Evolutionary conservation across 2,797 vertebrate genomes (phyloP).

Genomic region (Numenius phaeopus): DNA sequence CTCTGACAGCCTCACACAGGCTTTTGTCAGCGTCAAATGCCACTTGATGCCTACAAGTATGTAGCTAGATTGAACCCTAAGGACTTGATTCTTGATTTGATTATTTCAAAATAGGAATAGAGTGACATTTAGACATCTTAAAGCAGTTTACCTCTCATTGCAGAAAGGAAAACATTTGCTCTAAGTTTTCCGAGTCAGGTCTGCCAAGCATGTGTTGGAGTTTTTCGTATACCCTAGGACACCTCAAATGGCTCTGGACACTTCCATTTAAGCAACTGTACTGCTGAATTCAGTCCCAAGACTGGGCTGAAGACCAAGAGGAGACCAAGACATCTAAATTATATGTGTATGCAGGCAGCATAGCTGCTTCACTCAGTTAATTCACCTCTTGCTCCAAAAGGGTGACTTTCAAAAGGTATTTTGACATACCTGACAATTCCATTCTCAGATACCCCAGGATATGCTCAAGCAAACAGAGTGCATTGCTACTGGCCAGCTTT

Average conservation of each 20-base stretch:
- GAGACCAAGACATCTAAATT: neutral
- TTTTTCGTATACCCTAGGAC: accelerated
- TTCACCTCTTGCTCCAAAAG: neutral
- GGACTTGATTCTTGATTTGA: neutral
- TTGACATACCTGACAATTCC: neutral
- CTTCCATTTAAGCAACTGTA: neutral
- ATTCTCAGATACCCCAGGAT: neutral
- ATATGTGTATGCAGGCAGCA: neutral
- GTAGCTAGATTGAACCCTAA: neutral
- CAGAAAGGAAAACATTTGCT: neutral
- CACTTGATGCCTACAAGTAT: neutral
- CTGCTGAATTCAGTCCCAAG: neutral
- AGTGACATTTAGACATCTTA: neutral
- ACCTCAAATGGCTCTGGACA: neutral
- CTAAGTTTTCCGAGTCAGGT: neutral
- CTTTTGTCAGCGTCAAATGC: neutral
- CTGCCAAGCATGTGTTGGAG: neutral
- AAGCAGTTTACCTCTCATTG: neutral
- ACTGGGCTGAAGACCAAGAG: neutral
- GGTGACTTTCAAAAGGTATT: neutral
- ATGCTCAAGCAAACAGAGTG: neutral
- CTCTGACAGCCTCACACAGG: neutral
- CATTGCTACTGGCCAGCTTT: neutral
- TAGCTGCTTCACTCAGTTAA: neutral
- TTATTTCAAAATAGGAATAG: neutral